Evolutionary conservation across 2,888 invertebrate genomes (phyloP).

Genomic region (Baronia brevicornis): DNA sequence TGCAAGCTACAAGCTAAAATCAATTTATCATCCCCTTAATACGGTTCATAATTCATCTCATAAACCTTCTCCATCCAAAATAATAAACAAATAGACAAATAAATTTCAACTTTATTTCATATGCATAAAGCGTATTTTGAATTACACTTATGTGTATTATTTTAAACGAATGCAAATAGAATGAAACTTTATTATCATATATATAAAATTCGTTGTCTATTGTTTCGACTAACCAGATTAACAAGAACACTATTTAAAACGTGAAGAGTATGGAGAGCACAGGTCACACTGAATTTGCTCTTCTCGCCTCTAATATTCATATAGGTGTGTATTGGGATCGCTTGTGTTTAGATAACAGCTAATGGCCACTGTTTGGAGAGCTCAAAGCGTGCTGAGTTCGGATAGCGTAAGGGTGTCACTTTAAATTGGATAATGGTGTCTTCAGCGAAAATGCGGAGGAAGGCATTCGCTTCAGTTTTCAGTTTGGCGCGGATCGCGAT

Average conservation of each 20-base stretch:
- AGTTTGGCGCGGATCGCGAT: conserved; percentile 35
- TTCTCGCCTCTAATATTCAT: not conserved
- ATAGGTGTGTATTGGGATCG: not conserved
- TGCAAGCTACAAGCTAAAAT: not conserved
- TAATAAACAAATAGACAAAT: not conserved
- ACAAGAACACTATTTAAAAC: not conserved
- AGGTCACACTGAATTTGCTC: not conserved
- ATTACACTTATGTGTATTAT: too few relatives aligned
- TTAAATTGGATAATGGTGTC: conserved; percentile 18
- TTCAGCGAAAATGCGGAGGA: conserved; percentile 21
- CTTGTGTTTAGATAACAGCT: conserved; percentile 3
- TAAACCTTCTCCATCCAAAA: not conserved
- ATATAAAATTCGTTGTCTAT: not conserved
- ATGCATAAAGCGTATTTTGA: not conserved
- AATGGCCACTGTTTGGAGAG: conserved; percentile 4
- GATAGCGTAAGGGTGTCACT: conserved; percentile 17
- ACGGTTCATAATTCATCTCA: too few relatives aligned
- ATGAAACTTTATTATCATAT: not conserved
- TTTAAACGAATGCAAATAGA: not conserved
- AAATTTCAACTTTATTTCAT: conserved; percentile 4
- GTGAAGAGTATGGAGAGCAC: not conserved
- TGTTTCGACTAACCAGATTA: not conserved
- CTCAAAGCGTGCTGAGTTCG: not conserved
- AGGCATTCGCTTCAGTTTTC: conserved; percentile 38
- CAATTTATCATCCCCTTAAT: conserved; percentile 3